Base-by-base conservation (phyloP, 2,888 invertebrate species). In the Erebia palarica region DNA sequence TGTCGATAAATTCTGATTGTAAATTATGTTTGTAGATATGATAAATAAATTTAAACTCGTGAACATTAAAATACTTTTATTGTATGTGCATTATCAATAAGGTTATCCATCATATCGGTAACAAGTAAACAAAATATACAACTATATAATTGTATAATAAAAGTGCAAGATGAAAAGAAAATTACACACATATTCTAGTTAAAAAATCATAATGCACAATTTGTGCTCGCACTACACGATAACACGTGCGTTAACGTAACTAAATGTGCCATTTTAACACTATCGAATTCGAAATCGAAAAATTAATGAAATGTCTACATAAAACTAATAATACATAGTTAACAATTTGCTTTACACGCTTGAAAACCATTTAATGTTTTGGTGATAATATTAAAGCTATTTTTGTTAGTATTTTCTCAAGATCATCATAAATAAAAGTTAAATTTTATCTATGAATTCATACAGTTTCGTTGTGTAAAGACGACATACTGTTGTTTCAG, bases 1-100 rank as follows among this genome's bases (percentile, higher is more conserved):
- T 79, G 96, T 99, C 64, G 98, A 99, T 92, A 97, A 98, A 89
- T 98, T 99, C 93, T 98, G 95, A 95, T 57, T 36, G 7, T 18
- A 16, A 44, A 27, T 11, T n/a, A 36, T 36, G 13, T 14, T 18
- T 49, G 13, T 64, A 18, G 27, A 11, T 58, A 57, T 18, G 9
- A 21, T 21, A 21, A 72, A 72, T 74, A 73, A 74, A 75, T 61
- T 9, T 59, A 58, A 65, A 57, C 21, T 63, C 55, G 9, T 57
- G 68, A 73, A 74, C 70, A 55, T 73, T 66, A 70, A 71, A 70
- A 73, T 72, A 72, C n/a, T 70, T 75, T 72, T 73, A 76, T 76
- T 74, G 36, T 68, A 57, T 67, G 73, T 73, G 74, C 70, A 67
- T 68, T 49, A 66, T 66, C 42, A 69, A 65, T 65, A 70, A 57